These are phyloP conservation scores for Herpailurus yagouaroundi DNA, from an alignment of 2,113 vertebrate genomes.

Conservation along the genomic window DNA sequence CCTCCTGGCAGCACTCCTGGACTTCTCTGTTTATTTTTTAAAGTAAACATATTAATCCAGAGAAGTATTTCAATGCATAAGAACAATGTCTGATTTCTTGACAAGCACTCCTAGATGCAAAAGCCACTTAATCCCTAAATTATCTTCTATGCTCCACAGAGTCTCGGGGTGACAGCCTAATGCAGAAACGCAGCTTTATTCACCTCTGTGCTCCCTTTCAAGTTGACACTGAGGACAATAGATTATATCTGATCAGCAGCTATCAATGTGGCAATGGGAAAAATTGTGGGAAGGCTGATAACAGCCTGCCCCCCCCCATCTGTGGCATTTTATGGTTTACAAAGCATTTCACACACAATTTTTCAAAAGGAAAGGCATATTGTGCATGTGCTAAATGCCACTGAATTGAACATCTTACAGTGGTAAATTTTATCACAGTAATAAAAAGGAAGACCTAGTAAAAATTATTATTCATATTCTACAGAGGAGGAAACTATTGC, in stretches of 20 bases:
- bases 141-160: not conserved
- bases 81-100: slow-evolving; percentile 30
- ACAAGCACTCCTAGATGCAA: slow-evolving; percentile 51
- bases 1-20: not conserved
- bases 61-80: slow-evolving; percentile 51
- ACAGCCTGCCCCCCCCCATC: not conserved
- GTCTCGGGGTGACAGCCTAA: not conserved
- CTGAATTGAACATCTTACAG: not conserved
- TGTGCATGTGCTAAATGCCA: slow-evolving; percentile 1
- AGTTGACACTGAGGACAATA: slow-evolving; percentile 28
- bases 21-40: slow-evolving; percentile 54
- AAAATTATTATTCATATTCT: not conserved
- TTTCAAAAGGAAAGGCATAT: slow-evolving; percentile 39
- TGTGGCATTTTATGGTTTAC: not conserved
- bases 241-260: not conserved
- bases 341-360: not conserved
- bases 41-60: slow-evolving; percentile 62
- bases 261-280: not conserved
- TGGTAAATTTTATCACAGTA: not conserved
- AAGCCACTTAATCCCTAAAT: slow-evolving; percentile 44
- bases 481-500: not conserved
- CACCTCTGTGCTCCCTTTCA: slow-evolving; percentile 34
- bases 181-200: not conserved
- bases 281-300: not conserved
- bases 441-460: not conserved